Evolutionary conservation across 2,888 invertebrate genomes (phyloP), one percentile per base, ranked within the genome.

Genomic region (Punctoribates punctum): DNA sequence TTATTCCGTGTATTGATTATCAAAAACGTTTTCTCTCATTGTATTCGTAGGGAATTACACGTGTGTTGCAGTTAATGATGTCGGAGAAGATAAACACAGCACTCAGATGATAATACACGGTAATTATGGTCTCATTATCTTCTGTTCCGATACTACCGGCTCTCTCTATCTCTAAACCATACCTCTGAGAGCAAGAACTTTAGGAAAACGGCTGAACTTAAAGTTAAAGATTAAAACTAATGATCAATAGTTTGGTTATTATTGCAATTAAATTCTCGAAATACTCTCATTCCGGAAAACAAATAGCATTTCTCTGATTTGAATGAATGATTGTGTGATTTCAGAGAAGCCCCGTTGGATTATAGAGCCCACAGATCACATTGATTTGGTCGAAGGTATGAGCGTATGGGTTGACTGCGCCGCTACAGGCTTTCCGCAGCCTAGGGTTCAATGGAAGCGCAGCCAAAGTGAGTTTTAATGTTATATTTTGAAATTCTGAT

Each of bases 391-490:
- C 20, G 74, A 77, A 65, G 77, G 77, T 17, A 48, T 62, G 6
- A 23, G 65, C 11, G 42, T 77, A 27, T 77, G 73, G 77, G 57
- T 74, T 20, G 65, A 67, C 54, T 77, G 77, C 54, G 29, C 73
- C 34, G 73, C 77, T 48, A 65, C 73, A 17, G 77, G 77, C 6
- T 74, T 46, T 62, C 77, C 77, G 4, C 38, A 48, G 42, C 77
- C 77, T 9, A 70, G 27, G n/a, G 74, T 77, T 46, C 48, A 67
- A 6, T 77, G 95, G 82, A 94, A 93, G 85, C 92, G 93, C 84
- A 92, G 93, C 48, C 90, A 91, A 78, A 94, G 94, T 88, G 87
- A 86, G 87, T 89, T 78, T 67, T 38, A 38, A 38, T 67, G 65
- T 60, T 60, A 25, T 62, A n/a, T 54, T 20, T 54, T 54, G n/a